A percentile compares a stretch with the other conserved stretches of the same genome.
These are phyloP conservation scores for Falco peregrinus DNA, from an alignment of 2,797 vertebrate species.

Conservation along the genomic window DNA sequence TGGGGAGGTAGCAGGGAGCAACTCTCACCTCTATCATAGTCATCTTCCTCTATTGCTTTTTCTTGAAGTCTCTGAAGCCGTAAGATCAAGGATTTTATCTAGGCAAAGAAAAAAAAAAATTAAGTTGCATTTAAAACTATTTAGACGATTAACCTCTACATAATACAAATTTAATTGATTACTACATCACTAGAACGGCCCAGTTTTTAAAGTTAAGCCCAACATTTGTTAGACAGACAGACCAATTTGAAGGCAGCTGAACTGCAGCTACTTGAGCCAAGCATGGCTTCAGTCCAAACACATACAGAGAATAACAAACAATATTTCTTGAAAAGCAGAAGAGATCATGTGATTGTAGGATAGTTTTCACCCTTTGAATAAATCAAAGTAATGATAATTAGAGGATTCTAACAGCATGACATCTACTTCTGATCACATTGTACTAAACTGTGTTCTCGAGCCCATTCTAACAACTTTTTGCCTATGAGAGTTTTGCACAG, in stretches of 20 bases:
- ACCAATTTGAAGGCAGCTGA: not conserved
- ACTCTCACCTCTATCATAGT: slow-evolving; percentile 88
- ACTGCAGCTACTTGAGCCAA: not conserved
- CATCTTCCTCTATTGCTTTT: slow-evolving; percentile 86
- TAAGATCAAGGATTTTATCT: slow-evolving; percentile 87
- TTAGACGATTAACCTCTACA: not conserved
- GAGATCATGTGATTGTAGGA: fast-evolving
- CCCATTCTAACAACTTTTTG: not conserved
- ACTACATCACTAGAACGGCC: not conserved
- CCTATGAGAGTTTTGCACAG: not conserved
- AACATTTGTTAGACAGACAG: not conserved
- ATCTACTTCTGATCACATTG: not conserved
- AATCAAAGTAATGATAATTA: not conserved
- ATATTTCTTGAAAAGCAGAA: not conserved
- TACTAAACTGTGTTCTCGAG: not conserved
- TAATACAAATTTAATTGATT: not conserved
- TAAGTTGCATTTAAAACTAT: not conserved
- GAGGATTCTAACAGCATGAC: not conserved
- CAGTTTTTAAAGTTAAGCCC: not conserved
- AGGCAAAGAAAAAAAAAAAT: not conserved
- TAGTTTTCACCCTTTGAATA: not conserved
- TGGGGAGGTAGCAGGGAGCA: not conserved
- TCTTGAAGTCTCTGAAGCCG: slow-evolving; percentile 87
- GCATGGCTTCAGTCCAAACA: slow-evolving; percentile 1
- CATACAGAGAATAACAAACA: not conserved